Evolutionary conservation across 2,888 invertebrate species (phyloP), one percentile per base, ranked within the genome.

Genomic region (Loripinus fragilis): DNA sequence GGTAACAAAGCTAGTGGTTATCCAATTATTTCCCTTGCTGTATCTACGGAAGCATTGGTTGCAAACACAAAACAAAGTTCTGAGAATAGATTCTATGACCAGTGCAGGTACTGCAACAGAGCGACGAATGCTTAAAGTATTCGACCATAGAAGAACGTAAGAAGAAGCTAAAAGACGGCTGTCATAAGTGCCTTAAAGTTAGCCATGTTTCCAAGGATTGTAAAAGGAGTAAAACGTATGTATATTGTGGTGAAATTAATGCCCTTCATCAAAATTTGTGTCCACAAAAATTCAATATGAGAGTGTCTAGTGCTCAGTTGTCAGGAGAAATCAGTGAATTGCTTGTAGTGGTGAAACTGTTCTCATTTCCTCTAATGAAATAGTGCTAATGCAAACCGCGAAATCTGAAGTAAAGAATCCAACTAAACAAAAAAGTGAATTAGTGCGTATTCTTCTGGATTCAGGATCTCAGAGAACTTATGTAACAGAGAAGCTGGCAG

Each of bases 391-490:
- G 68, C 74, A 74, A 28, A 74, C 67, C 17, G 60, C 50, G 7
- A 30, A 28, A 33, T 35, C 65, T 30, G 28, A 73, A n/a, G 23
- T 67, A 20, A 52, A 10, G n/a, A 50, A 52, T 23, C 38, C 50
- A 12, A 25, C 15, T 10, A 23, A 33, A 23, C 17, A 33, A 12
- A 68, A 50, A 35, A 25, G 35, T 33, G n/a, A 50, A n/a, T 12
- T 50, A 41, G 42, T 67, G 28, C 23, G 50, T 52, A 38, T 74
- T 41, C 66, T 74, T n/a, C 67, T 74, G n/a, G 74, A 74, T 33
- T 74, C 67, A 0, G 74, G 74, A 2, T 74, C 74, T 7, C 74
- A 74, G 33, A n/a, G 74, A 20, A 67, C 74, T 10, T 74, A 74
- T 35, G 50, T 74, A 20, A 50, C 50, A 10, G 67, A 74, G 41